Base-by-base conservation (phyloP, 1,140 invertebrate species). In the Gonioctena quinquepunctata region DNA sequence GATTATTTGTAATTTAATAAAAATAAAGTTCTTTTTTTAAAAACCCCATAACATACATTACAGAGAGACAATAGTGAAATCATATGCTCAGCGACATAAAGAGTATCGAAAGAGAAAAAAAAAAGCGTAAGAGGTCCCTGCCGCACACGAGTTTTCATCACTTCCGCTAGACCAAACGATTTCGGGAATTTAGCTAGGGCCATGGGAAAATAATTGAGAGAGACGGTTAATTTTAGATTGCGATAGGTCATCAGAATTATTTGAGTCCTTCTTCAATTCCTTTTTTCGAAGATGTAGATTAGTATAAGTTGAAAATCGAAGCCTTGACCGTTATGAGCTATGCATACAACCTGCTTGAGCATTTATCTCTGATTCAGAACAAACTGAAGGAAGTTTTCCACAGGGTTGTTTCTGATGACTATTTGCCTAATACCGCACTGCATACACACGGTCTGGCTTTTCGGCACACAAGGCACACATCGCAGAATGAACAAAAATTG, bases 151-250 rank as follows among this genome's bases (percentile, higher is more conserved):
- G n/a, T 77, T 49, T 54, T 56, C n/a, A 23, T 3, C 3, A 8
- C 16, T 2, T 42, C 13, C 2, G 8, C 22, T 33, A 78, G 33
- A 5, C 62, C 70, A 63, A 77, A 73, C 8, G 66, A 69, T 57
- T 72, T 65, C 8, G 66, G 11, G 3, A 61, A 26, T n/a, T 42
- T 42, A 8, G 33, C 23, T 6, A 57, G 23, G 2, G 16, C 21
- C 54, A 22, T 22, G 6, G 54, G 54, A 57, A 57, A 57, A 57
- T 57, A 57, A 7, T 57, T 57, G 1, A 57, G 21, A 3, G 19
- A 57, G 21, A 21, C 19, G 18, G 22, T 1, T 21, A 57, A 21
- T 22, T 57, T 22, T 5, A 57, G 5, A 22, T 57, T 57, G 1
- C 0, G 4, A 2, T 1, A 5, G 6, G 4, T 21, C 19, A 22